Evolutionary conservation across 2,888 invertebrate species (phyloP).

Genomic region (Drosophila subquinaria): DNA sequence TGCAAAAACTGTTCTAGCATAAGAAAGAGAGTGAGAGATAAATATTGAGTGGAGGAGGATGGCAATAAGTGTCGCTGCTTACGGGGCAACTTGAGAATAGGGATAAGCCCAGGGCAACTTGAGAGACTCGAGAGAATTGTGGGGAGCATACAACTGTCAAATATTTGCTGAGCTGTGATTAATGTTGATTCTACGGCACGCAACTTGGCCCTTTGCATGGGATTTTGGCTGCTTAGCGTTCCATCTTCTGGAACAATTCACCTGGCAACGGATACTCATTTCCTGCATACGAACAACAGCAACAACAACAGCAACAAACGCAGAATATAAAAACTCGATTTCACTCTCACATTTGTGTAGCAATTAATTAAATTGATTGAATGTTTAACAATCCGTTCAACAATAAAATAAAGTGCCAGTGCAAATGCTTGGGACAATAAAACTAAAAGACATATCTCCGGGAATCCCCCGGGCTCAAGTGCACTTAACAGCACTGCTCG

Average conservation of each 20-base stretch:
- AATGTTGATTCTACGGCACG: slow-evolving; percentile 75
- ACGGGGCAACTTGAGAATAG: slow-evolving; percentile 28
- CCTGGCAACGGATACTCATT: slow-evolving; percentile 60
- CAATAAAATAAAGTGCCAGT: slow-evolving; percentile 53
- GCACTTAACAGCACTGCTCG: slow-evolving; percentile 36
- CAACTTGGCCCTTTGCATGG: slow-evolving; percentile 48
- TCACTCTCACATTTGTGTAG: slow-evolving; percentile 31
- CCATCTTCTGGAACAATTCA: slow-evolving; percentile 57
- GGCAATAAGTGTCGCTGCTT: slow-evolving; percentile 26
- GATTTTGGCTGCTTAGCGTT: slow-evolving; percentile 45
- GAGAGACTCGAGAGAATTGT: slow-evolving; percentile 17
- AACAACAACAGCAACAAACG: not conserved
- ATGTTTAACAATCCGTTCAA: slow-evolving; percentile 64
- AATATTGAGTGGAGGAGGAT: not conserved
- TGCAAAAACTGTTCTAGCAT: slow-evolving; percentile 36
- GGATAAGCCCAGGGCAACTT: slow-evolving; percentile 28
- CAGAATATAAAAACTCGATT: slow-evolving; percentile 12
- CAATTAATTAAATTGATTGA: slow-evolving; percentile 77
- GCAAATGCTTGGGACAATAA: slow-evolving; percentile 24
- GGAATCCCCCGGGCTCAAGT: slow-evolving; percentile 33
- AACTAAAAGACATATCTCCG: slow-evolving; percentile 25
- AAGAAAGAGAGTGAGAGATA: slow-evolving; percentile 3
- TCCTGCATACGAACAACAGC: slow-evolving; percentile 12
- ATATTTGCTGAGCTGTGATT: slow-evolving; percentile 83
- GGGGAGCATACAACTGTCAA: slow-evolving; percentile 70